Evolutionary conservation across 2,797 vertebrate species (phyloP).

Genomic region (Graptemys geographica): DNA sequence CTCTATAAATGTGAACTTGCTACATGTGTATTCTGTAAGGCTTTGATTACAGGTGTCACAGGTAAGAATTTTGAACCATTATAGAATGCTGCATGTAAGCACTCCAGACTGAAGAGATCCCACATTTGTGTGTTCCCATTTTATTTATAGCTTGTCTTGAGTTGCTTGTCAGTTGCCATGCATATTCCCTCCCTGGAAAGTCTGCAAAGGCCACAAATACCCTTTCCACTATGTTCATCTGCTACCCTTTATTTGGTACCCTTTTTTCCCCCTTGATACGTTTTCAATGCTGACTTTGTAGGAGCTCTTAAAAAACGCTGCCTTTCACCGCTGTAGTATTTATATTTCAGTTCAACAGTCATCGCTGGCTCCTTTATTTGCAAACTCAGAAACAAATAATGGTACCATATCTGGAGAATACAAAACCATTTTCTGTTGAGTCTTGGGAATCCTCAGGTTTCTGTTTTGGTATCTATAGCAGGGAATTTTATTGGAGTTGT

Average conservation of each 20-base stretch:
- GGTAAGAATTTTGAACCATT: constrained; percentile 80
- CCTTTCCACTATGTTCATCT: constrained; percentile 81
- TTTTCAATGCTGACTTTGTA: constrained; percentile 69
- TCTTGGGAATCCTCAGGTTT: not conserved
- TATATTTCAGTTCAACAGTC: constrained; percentile 58
- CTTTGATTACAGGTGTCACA: constrained; percentile 78
- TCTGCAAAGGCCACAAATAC: constrained; percentile 79
- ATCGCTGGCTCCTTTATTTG: not conserved
- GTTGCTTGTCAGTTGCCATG: constrained; percentile 81
- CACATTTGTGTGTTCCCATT: constrained; percentile 71
- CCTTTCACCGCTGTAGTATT: constrained; percentile 45
- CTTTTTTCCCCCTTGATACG: constrained; percentile 72
- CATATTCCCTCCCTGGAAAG: constrained; percentile 75
- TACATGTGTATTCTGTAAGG: constrained; percentile 74
- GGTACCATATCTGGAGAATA: not conserved
- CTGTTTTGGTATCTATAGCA: not conserved
- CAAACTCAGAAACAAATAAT: not conserved
- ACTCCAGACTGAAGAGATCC: constrained; percentile 72
- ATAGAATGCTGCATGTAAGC: constrained; percentile 86
- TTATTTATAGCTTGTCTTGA: constrained; percentile 80
- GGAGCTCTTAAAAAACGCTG: constrained; percentile 57
- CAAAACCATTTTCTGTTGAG: not conserved
- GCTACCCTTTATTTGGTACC: constrained; percentile 79
- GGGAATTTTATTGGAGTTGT: not conserved
- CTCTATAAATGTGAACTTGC: constrained; percentile 52